Evolutionary conservation across 2,888 invertebrate genomes (phyloP).

Genomic region (Trisateles emortualis): DNA sequence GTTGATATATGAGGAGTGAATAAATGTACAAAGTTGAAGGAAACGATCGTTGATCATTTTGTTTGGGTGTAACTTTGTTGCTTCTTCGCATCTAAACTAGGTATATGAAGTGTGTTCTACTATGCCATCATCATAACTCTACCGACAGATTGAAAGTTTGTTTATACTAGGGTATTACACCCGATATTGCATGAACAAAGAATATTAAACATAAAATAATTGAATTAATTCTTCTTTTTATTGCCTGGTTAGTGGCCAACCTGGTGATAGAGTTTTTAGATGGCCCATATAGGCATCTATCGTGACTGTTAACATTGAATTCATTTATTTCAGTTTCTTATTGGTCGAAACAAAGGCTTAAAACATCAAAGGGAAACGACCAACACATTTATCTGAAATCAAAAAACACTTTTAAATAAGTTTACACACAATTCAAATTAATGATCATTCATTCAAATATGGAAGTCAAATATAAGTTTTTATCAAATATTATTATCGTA

Average conservation of each 20-base stretch:
- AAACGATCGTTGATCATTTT: constrained; percentile 44
- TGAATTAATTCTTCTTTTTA: no score
- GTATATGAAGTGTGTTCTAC: constrained; percentile 21
- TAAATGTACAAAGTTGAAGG: constrained; percentile 55
- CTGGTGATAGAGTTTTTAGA: no score
- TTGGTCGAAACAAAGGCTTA: no score
- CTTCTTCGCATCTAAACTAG: constrained; percentile 17
- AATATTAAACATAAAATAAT: no score
- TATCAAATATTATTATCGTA: constrained; percentile 68
- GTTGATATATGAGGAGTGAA: constrained; percentile 58
- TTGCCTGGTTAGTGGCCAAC: no score
- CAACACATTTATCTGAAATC: background rate
- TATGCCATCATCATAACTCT: background rate
- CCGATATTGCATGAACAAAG: background rate
- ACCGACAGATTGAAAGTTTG: background rate
- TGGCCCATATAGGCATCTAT: no score
- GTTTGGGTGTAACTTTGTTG: constrained; percentile 46
- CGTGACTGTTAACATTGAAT: no score
- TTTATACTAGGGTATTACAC: background rate
- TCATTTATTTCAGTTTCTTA: no score
- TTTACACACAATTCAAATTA: constrained; percentile 25
- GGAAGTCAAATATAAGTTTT: constrained; percentile 66
- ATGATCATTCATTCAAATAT: constrained; percentile 54
- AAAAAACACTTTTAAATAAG: constrained; percentile 5
- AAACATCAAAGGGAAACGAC: background rate